Evolutionary conservation across 2,797 vertebrate genomes (phyloP).

Genomic region (Chaetodon trifasciatus): DNA sequence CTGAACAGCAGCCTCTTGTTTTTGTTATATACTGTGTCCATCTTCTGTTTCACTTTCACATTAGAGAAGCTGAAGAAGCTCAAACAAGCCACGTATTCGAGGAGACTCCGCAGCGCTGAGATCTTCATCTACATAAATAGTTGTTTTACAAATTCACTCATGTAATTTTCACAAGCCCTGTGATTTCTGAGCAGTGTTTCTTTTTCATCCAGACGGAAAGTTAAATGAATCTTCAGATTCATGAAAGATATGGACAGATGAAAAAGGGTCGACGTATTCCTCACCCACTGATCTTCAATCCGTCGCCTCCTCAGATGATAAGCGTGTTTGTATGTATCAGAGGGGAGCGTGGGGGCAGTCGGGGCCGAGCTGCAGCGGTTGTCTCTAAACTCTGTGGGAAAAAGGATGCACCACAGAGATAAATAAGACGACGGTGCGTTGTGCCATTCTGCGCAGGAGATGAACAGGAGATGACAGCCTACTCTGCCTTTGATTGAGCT

Average conservation of each 20-base stretch:
- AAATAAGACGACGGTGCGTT: slow-evolving; percentile 47
- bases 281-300: slow-evolving; percentile 25
- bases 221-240: slow-evolving; percentile 14
- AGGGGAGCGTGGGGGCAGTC: background rate
- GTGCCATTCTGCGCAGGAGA: slow-evolving; percentile 34
- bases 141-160: background rate
- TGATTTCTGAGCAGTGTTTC: background rate
- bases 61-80: background rate
- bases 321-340: slow-evolving; percentile 24
- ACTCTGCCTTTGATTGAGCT: slow-evolving; percentile 50
- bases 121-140: background rate
- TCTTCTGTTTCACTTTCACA: background rate
- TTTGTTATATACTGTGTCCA: background rate
- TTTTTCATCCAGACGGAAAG: background rate
- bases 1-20: background rate
- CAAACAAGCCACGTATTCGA: background rate
- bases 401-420: slow-evolving; percentile 48
- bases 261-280: slow-evolving; percentile 1
- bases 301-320: slow-evolving; percentile 37
- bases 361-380: slow-evolving; percentile 1
- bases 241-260: background rate
- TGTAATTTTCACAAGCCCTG: background rate
- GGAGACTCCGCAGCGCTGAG: background rate
- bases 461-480: slow-evolving; percentile 28
- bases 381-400: slow-evolving; percentile 37